Percentiles rank a stretch among this genome's conserved stretches.
These are phyloP conservation scores for Ptychodera flava DNA, from an alignment of 35 echinoderm and acorn worm genomes.

Conservation along the genomic window DNA sequence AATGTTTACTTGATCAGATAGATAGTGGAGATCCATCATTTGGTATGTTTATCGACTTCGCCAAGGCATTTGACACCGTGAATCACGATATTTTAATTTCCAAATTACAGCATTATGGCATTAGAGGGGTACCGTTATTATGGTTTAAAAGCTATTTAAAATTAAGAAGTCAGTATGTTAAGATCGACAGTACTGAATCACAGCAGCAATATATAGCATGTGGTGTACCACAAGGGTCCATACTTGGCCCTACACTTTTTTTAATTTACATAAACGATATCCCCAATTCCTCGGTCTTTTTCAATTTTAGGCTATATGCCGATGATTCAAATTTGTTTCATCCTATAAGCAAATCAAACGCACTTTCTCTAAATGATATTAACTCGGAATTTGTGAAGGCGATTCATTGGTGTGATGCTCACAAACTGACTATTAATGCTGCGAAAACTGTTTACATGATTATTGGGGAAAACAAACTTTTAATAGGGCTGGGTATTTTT, in stretches of 20 bases:
- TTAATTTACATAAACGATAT: neutral
- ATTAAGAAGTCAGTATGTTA: conserved; percentile 29
- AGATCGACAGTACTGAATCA: neutral
- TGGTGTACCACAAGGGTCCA: conserved; percentile 17
- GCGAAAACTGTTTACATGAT: neutral
- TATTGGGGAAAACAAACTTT: neutral
- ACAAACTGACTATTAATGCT: neutral
- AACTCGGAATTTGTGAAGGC: neutral
- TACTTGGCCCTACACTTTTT: neutral
- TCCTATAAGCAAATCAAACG: neutral
- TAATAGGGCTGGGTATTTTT: too few species aligned
- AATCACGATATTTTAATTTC: conserved; percentile 25
- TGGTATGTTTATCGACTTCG: conserved; percentile 7
- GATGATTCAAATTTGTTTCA: neutral
- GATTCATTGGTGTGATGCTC: neutral
- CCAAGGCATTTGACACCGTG: conserved; percentile 48
- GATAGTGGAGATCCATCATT: neutral
- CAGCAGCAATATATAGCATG: neutral
- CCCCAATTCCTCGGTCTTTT: neutral
- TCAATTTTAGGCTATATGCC: neutral
- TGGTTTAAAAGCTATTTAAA: conserved; percentile 35
- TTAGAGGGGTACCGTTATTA: conserved; percentile 20
- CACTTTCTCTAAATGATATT: neutral
- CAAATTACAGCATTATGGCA: conserved; percentile 27
- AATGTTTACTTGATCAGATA: too few species aligned